Evolutionary conservation across 1,140 invertebrate species (phyloP).

Genomic region (Nilaparvata lugens): DNA sequence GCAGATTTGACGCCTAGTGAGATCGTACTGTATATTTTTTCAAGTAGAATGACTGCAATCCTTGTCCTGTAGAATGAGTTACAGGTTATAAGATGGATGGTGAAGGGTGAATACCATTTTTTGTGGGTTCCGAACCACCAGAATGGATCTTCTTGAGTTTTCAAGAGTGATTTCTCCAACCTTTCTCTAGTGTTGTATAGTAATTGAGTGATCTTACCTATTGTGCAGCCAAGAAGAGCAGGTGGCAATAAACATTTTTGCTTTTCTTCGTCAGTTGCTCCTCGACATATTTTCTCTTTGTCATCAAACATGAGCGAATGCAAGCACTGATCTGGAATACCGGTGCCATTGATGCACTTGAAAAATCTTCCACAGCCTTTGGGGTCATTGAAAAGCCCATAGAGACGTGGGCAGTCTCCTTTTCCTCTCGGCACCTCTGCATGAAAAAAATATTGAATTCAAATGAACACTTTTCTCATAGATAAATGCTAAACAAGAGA

Average conservation of each 20-base stretch:
- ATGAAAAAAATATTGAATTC: conserved; percentile 4
- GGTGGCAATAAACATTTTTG: conserved; percentile 11
- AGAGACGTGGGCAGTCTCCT: conserved; percentile 20
- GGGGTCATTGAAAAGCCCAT: conserved; percentile 22
- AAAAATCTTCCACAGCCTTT: conserved; percentile 24
- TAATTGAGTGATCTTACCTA: conserved; percentile 4
- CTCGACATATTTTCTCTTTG: conserved; percentile 17
- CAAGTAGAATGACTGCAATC: too few relatives aligned
- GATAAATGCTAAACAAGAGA: too few relatives aligned
- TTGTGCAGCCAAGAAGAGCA: conserved; percentile 14
- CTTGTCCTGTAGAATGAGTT: too few relatives aligned
- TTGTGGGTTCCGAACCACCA: too few relatives aligned
- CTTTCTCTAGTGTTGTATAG: too few relatives aligned
- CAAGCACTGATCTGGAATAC: conserved; percentile 18
- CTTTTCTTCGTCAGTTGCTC: conserved; percentile 15
- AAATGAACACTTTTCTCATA: background rate
- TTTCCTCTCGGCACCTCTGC: conserved; percentile 24
- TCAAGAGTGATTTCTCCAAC: too few relatives aligned
- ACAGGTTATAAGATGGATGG: too few relatives aligned
- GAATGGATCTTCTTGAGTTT: too few relatives aligned
- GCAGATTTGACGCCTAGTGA: too few relatives aligned
- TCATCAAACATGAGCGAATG: conserved; percentile 23
- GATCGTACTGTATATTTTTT: too few relatives aligned
- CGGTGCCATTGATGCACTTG: conserved; percentile 25
- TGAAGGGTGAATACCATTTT: too few relatives aligned